phyloP scores from a whole-genome alignment of 2,797 vertebrate species.

The Coracias cyanogaster region DNA sequence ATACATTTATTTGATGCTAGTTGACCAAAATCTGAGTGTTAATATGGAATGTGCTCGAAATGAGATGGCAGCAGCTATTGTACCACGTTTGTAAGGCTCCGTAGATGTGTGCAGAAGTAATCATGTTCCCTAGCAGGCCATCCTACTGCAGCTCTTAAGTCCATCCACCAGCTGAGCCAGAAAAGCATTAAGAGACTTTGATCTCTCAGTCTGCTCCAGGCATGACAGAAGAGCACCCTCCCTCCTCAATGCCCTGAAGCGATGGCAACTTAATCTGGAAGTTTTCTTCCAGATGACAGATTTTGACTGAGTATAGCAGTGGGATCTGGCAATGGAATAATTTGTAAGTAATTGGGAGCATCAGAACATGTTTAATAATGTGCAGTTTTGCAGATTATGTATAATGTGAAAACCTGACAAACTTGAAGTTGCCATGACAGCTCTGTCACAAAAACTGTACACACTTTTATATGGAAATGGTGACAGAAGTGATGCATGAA shows the following conservation, averaged over 20 bases:
- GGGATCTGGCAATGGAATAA: neutral
- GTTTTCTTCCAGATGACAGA: conserved; percentile 21
- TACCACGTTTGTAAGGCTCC: neutral
- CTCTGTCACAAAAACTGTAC: conserved; percentile 9
- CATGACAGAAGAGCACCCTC: neutral
- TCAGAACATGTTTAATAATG: conserved; percentile 27
- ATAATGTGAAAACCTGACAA: conserved; percentile 34
- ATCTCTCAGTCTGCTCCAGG: neutral
- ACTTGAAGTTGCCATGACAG: conserved; percentile 38
- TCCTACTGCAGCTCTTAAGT: neutral
- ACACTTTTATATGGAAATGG: conserved; percentile 9
- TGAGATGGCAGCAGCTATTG: neutral
- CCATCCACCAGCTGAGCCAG: neutral
- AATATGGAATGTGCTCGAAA: neutral
- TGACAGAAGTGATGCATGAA: neutral
- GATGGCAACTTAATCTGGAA: neutral
- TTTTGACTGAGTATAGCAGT: conserved; percentile 18
- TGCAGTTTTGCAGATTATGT: neutral
- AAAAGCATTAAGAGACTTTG: neutral
- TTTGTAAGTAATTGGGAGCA: neutral
- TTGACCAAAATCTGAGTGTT: neutral
- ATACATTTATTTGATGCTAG: neutral
- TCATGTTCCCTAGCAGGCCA: neutral
- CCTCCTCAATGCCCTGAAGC: neutral
- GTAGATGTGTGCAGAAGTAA: neutral